Evolutionary conservation across 2,113 vertebrate species (phyloP), one percentile per base, ranked within the genome.

Genomic region (Clarias gariepinus): DNA sequence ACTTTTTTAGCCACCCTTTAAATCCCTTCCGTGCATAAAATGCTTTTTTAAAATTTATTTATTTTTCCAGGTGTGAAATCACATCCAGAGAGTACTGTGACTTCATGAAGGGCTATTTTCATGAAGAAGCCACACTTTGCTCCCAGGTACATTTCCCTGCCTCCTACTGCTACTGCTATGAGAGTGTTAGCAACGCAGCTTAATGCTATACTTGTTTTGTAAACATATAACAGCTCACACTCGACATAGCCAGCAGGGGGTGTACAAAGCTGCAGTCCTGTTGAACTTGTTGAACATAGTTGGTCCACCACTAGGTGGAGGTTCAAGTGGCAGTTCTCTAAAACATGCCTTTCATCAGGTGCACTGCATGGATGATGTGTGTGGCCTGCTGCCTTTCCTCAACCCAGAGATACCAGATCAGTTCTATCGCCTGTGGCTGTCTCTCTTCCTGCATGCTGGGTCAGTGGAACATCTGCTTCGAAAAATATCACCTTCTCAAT

Each of bases 351-450:
- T 53, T 61, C 63, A 52, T 81, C 90, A 99, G 98, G 98, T 99
- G 86, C 98, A 99, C 93, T 99, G 98, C 93, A 99, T 99, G 97
- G 98, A 99, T 82, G 97, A 99, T 0, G 97, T 99, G 73, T 99
- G 98, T 66, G 98, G 98, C 84, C 97, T 99, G 80, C 95, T 99
- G 90, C 98, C 97, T 90, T 99, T 99, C 91, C 96, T 99, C 87
- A 99, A 99, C 91, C 98, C 98, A 0, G 97, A 99, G 92, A 95
- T 98, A 90, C 98, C 98, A 41, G 98, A 99, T 93, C 98, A 99
- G 95, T 99, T 99, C 93, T 99, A 99, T 93, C 96, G 98, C 89
- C 96, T 99, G 86, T 99, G 98, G 98, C 96, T 99, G 82, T 99
- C 98, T 0, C 97, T 99, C 83, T 99, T 99, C 94, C 94, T 99